Evolutionary conservation across 2,113 vertebrate species (phyloP), one percentile per base, ranked within the genome.

Genomic region (Hypocryptadius cinnamomeus): DNA sequence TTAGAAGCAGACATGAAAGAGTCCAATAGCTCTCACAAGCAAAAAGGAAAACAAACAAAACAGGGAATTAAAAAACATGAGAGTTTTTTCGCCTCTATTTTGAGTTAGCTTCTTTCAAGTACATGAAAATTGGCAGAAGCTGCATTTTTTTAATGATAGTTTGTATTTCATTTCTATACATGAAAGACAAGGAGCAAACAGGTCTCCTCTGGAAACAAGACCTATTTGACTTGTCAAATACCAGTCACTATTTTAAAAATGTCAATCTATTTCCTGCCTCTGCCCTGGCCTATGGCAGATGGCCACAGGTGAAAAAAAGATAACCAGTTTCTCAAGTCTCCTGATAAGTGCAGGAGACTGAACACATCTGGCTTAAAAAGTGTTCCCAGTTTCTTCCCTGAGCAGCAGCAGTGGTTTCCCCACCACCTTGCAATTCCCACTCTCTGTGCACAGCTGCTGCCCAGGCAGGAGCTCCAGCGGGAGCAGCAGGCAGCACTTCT

Each of bases 401-500:
- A 59, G 44, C 2, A 4, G 65, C 53, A 63, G 0, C 3, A 50
- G 0, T 2, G 6, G 3, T 31, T 87, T 63, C 48, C 24, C 3
- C 6, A 42, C 11, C 2, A 7, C 10, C 39, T n/a, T 25, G 81
- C 65, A 54, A 35, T 54, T 63, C 23, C 10, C 1, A 1, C 35
- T 74, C 54, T 20, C 31, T 25, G 19, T 28, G 45, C 70, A 31
- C n/a, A 8, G 3, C 35, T 39, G 51, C 57, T 30, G 28, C 33
- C 51, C 28, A 18, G 56, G 65, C 2, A 2, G 72, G 83, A 93
- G 61, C 35, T 87, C 39, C n/a, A 51, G 66, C 10, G 0, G 0
- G 24, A 80, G 60, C 81, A 87, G 70, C 47, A 16, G 61, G 48
- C 56, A 79, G 70, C 65, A 5, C 30, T 93, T 79, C 57, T 64